Percentiles rank a stretch among this genome's conserved stretches.
phyloP scores from a whole-genome alignment of 2,888 invertebrate genomes.

The Eudemis profundana region DNA sequence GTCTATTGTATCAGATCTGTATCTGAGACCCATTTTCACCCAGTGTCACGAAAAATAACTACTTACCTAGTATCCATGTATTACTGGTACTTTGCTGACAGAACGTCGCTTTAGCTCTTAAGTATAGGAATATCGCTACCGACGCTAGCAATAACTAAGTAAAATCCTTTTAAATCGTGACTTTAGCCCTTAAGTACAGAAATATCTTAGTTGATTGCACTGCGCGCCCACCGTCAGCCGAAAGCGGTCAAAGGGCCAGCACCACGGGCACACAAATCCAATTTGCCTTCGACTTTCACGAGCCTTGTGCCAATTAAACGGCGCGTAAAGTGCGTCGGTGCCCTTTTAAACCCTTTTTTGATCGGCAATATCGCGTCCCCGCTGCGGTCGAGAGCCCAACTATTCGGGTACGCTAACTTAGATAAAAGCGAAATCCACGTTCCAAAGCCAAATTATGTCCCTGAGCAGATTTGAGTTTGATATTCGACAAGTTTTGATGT shows the following conservation, averaged over 20 bases:
- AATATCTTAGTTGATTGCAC: conserved; percentile 3
- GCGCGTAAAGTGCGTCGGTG: conserved; percentile 75
- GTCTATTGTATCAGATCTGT: too few species aligned
- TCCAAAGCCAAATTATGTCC: conserved; percentile 42
- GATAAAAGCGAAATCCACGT: conserved; percentile 56
- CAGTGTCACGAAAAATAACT: too few species aligned
- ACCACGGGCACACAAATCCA: conserved; percentile 75
- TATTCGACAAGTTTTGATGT: conserved; percentile 44
- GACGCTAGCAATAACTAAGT: too few species aligned
- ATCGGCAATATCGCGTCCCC: conserved; percentile 59
- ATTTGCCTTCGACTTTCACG: conserved; percentile 79
- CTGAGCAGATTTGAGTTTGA: conserved; percentile 39
- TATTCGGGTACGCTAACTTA: conserved; percentile 50
- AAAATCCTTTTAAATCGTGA: too few species aligned
- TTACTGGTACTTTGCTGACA: too few species aligned
- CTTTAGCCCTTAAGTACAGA: too few species aligned
- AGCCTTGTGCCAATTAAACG: conserved; percentile 79
- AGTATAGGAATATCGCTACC: background rate
- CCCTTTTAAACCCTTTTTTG: conserved; percentile 66
- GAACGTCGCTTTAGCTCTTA: too few species aligned
- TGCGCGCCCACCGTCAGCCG: conserved; percentile 56
- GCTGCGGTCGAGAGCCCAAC: conserved; percentile 47
- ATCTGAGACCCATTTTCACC: too few species aligned
- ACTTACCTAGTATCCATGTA: too few species aligned
- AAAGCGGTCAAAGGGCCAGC: conserved; percentile 71